Evolutionary conservation across 2,113 vertebrate species (phyloP).

Genomic region (Rhinopomastus cyanomelas): DNA sequence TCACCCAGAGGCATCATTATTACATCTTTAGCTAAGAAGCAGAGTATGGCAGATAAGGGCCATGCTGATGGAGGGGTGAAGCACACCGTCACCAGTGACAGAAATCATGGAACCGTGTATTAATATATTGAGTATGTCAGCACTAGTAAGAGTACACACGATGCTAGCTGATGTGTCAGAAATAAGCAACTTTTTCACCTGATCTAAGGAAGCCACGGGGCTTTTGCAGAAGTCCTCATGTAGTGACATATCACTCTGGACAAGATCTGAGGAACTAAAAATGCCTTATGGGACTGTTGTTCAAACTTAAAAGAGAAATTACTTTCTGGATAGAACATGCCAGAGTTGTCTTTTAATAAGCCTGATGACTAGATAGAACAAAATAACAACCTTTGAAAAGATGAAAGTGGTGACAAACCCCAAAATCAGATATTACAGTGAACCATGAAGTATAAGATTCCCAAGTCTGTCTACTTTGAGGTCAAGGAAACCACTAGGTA

Average conservation of each 20-base stretch:
- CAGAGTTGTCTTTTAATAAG: background rate
- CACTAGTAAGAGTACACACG: background rate
- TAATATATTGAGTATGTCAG: background rate
- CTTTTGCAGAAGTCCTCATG: background rate
- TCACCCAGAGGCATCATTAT: too few species aligned
- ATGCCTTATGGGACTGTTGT: rapidly evolving
- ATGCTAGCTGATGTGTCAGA: background rate
- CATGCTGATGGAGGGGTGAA: too few species aligned
- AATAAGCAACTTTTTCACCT: background rate
- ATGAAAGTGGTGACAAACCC: background rate
- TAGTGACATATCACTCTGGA: background rate
- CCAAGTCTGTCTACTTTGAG: background rate
- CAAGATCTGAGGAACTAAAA: background rate
- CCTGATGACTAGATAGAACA: background rate
- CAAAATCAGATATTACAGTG: background rate
- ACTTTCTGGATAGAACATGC: background rate
- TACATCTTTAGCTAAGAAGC: too few species aligned
- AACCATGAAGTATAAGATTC: background rate
- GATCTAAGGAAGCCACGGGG: background rate
- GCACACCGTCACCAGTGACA: too few species aligned
- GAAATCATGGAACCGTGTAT: too few species aligned
- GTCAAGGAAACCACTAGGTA: background rate
- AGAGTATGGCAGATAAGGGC: too few species aligned
- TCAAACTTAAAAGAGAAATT: background rate
- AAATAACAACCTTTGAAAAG: background rate